phyloP scores from a whole-genome alignment of 2,888 invertebrate species.

The Nephrotoma appendiculata region DNA sequence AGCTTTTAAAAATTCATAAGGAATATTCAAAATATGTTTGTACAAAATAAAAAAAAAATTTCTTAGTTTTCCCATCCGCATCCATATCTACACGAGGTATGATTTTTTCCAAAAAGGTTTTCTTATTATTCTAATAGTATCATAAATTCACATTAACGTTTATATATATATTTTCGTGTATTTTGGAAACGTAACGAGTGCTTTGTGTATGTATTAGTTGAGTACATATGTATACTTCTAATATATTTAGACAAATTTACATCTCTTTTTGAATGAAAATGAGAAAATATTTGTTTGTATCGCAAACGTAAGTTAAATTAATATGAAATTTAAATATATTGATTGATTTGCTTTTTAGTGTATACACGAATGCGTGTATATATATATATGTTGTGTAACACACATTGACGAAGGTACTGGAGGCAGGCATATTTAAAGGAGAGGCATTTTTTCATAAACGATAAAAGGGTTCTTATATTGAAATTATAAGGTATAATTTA shows the following conservation, averaged over 20 bases:
- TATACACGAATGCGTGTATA: not conserved
- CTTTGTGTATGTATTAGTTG: not conserved
- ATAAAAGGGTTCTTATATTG: not conserved
- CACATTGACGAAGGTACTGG: not conserved
- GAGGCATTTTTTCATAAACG: not conserved
- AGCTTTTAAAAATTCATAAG: not conserved
- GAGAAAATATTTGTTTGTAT: not conserved
- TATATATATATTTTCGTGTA: not conserved
- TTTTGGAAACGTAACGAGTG: not conserved
- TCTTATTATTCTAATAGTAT: not conserved
- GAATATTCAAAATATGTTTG: not conserved
- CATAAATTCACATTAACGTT: not conserved
- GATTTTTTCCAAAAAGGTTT: not conserved
- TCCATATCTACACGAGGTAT: not conserved
- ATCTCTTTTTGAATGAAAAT: not conserved
- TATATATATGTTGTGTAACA: no score
- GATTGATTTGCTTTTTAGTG: not conserved
- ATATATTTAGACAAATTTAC: not conserved
- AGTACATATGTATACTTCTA: not conserved
- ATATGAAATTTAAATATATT: not conserved
- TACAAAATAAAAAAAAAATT: not conserved
- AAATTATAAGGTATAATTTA: not conserved
- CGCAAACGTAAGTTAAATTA: not conserved
- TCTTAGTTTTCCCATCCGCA: not conserved
- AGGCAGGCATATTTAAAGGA: not conserved